phyloP scores from a whole-genome alignment of 2,113 vertebrate genomes.

The Mormoops blainvillei region DNA sequence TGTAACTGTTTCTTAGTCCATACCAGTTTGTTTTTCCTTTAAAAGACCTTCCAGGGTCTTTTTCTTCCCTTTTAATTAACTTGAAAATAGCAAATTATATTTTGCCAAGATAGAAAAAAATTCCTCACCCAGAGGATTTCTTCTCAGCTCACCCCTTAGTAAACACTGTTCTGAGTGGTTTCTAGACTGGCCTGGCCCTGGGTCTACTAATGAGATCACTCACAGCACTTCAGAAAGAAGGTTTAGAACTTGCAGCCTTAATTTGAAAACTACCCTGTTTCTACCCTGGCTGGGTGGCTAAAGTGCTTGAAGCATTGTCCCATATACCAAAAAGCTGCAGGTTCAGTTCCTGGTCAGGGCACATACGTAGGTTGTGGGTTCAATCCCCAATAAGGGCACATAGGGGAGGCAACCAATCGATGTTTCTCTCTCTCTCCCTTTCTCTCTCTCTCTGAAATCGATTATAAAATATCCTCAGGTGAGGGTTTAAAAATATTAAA shows the following conservation, averaged over 20 bases:
- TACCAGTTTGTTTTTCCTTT: conserved; percentile 12
- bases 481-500: background rate
- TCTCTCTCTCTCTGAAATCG: too few relatives aligned
- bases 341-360: too few relatives aligned
- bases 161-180: background rate
- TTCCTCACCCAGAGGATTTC: background rate
- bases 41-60: background rate
- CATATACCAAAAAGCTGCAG: too few relatives aligned
- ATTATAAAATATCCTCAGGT: too few relatives aligned
- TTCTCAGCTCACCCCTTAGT: background rate
- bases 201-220: background rate
- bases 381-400: too few relatives aligned
- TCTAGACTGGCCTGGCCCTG: background rate
- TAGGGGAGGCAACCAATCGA: too few relatives aligned
- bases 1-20: conserved; percentile 6
- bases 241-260: background rate
- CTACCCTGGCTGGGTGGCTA: too few relatives aligned
- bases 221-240: background rate
- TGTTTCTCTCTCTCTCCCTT: too few relatives aligned
- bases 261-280: background rate
- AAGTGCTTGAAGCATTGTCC: too few relatives aligned
- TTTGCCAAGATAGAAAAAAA: background rate
- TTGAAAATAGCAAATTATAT: background rate
- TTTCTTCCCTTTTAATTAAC: background rate
- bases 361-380: too few relatives aligned